These are phyloP conservation scores for Microcebus murinus DNA, from an alignment of 2,113 vertebrate genomes.

Conservation along the genomic window DNA sequence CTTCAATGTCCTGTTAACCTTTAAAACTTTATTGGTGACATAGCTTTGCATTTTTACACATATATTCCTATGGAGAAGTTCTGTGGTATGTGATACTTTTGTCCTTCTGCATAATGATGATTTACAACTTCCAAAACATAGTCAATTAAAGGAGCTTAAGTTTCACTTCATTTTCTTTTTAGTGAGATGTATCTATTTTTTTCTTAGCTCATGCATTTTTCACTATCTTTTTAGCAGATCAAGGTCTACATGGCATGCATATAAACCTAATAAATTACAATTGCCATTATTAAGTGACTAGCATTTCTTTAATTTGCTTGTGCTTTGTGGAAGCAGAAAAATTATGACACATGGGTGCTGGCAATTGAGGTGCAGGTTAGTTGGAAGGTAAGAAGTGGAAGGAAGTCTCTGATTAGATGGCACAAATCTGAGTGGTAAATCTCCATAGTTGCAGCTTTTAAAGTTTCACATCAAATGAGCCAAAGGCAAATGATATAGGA, in stretches of 20 bases:
- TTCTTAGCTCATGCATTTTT: neutral
- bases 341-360: neutral
- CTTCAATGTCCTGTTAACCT: neutral
- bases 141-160: neutral
- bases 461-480: fast-evolving
- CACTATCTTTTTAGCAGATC: neutral
- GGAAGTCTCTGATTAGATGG: neutral
- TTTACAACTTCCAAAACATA: conserved; percentile 9
- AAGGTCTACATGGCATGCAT: neutral
- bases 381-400: neutral
- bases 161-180: conserved; percentile 26
- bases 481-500: neutral
- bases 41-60: neutral
- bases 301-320: neutral
- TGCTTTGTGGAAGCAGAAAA: neutral
- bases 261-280: neutral
- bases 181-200: neutral
- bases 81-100: neutral
- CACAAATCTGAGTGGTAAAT: neutral
- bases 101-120: neutral
- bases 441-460: neutral
- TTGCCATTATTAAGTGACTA: neutral
- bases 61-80: neutral
- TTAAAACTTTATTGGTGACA: neutral
- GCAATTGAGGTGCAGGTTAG: neutral